Conservation (phyloP, 2,888 invertebrate species). For the Hermodice carunculata region DNA sequence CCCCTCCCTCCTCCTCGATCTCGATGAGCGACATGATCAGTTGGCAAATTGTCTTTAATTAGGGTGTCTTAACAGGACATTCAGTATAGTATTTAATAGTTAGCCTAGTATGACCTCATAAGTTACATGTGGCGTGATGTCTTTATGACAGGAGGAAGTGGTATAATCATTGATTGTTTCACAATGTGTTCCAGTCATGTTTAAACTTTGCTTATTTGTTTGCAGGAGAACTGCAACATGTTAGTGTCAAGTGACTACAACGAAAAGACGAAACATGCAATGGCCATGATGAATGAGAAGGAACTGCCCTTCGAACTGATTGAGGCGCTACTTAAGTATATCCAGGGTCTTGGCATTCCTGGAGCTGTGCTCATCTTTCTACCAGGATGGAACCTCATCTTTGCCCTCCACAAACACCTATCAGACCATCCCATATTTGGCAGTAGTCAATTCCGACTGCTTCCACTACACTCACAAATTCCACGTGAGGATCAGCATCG, state of each 20-base stretch:
- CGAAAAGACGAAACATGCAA: constrained; percentile 76
- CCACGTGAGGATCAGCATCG: constrained; percentile 93
- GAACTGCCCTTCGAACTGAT: constrained; percentile 94
- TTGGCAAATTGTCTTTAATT: too few species aligned
- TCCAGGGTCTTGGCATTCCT: constrained; percentile 73
- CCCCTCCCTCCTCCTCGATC: too few species aligned
- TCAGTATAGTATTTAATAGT: too few species aligned
- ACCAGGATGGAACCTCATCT: constrained; percentile 98
- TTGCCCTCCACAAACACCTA: constrained; percentile 88
- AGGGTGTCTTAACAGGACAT: too few species aligned
- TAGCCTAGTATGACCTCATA: too few species aligned
- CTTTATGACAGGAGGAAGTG: too few species aligned
- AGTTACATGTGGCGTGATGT: too few species aligned
- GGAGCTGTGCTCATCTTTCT: constrained; percentile 94
- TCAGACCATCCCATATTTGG: constrained; percentile 83
- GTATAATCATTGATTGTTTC: too few species aligned
- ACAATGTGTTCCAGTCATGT: neutral
- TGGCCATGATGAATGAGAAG: constrained; percentile 87
- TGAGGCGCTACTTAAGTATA: constrained; percentile 78
- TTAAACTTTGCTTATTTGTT: too few species aligned
- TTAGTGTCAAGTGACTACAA: constrained; percentile 69
- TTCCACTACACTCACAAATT: constrained; percentile 98
- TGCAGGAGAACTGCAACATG: constrained; percentile 77
- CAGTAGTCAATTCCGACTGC: constrained; percentile 78
- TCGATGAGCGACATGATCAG: too few species aligned